Evolutionary conservation across 2,797 vertebrate genomes (phyloP).

Genomic region (Bradypodion ventrale): DNA sequence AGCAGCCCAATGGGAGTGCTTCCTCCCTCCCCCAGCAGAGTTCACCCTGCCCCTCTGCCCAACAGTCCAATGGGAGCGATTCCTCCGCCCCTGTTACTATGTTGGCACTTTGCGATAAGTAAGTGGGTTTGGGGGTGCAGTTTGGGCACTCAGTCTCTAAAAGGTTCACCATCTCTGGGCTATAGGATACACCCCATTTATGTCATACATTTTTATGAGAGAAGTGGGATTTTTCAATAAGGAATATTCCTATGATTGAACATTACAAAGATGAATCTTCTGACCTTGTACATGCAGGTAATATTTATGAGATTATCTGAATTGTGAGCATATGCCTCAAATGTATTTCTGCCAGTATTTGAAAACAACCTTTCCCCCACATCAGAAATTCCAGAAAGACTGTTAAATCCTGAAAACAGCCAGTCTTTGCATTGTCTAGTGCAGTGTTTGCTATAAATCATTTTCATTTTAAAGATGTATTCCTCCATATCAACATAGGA

Average conservation of each 20-base stretch:
- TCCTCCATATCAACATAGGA: conserved; percentile 27
- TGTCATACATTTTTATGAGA: conserved; percentile 5
- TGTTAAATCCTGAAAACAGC: conserved; percentile 45
- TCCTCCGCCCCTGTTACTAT: too few species aligned
- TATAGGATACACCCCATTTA: not conserved
- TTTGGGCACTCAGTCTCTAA: too few species aligned
- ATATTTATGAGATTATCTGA: conserved; percentile 41
- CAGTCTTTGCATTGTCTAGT: conserved; percentile 35
- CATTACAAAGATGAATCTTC: conserved; percentile 28
- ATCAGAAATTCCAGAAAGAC: conserved; percentile 46
- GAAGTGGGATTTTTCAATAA: conserved; percentile 15
- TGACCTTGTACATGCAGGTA: conserved; percentile 29
- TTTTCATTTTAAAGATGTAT: conserved; percentile 47
- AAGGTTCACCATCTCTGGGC: too few species aligned
- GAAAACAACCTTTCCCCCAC: conserved; percentile 25
- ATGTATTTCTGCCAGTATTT: conserved; percentile 22
- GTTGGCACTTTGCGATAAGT: too few species aligned
- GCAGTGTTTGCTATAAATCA: conserved; percentile 52
- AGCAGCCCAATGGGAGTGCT: too few species aligned
- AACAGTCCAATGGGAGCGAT: too few species aligned
- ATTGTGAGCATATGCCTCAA: conserved; percentile 3
- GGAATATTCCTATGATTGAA: conserved; percentile 38
- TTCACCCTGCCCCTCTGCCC: too few species aligned
- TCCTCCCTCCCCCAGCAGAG: too few species aligned
- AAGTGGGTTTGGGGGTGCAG: too few species aligned